Base-by-base conservation (phyloP, 2,888 invertebrate species). In the Drosophila affinis region DNA sequence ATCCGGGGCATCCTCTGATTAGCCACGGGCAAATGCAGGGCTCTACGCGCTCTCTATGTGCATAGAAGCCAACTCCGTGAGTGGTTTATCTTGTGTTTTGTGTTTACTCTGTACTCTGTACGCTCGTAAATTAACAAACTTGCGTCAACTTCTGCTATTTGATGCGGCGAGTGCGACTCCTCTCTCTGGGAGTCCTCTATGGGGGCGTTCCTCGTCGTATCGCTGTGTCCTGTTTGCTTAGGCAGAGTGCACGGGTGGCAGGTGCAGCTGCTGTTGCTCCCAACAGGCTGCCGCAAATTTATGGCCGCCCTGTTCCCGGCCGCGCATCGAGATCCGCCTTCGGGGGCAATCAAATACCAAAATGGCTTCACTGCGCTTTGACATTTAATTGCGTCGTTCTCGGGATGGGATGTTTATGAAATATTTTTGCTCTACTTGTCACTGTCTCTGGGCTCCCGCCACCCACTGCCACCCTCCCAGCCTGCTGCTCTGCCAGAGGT, bases 381-480 rank as follows among this genome's bases (percentile, higher is more conserved):
- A 78, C 77, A 87, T 84, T 84, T 87, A 81, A 84, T 79, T 87
- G 79, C 77, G 52, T 57, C 52, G 63, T 62, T 49, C 49, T 60
- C 46, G 59, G 71, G 60, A 48, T 7, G 72, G 44, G 58, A 71
- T 76, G 71, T 76, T 82, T 81, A 84, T 83, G 73, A 77, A 78
- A 84, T 69, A 77, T 81, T 75, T 70, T 60, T 68, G 67, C 53
- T 74, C 52, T 17, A 27, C 45, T n/a, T 39, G 14, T 6, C n/a
- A 7, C 39, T 12, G 39, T 24, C 17, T 29, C 29, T 29, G 29
- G 21, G 3, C 21, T 21, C 21, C 21, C 21, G 21, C 27, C 27
- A 29, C 29, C 39, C 29, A 27, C 17, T 21, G 21, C 3, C 10
- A 5, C 18, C 4, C 39, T n/a, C n/a, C n/a, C n/a, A 10, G 7